These are phyloP conservation scores for Prunella fulvescens DNA, from an alignment of 2,113 vertebrate species.

Conservation along the genomic window DNA sequence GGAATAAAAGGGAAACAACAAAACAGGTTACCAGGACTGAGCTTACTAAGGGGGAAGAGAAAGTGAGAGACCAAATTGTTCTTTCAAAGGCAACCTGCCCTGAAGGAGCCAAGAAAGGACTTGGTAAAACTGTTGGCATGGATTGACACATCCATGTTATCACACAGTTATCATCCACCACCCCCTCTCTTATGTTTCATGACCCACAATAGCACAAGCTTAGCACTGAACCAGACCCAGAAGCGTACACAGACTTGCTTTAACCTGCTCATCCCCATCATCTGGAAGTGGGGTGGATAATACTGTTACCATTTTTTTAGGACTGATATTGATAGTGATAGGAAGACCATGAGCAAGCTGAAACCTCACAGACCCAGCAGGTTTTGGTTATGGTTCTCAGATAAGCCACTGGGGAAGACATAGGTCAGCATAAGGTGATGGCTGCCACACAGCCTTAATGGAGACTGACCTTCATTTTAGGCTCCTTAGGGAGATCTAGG, in stretches of 20 bases:
- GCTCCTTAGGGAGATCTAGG: not conserved
- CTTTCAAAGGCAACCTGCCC: not conserved
- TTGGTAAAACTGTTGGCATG: not conserved
- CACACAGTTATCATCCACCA: not conserved
- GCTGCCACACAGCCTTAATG: not conserved
- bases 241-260: rapidly evolving
- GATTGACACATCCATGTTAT: not conserved
- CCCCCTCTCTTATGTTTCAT: not conserved
- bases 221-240: not conserved
- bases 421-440: rapidly evolving
- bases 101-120: not conserved
- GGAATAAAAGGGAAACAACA: not conserved
- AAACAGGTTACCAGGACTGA: not conserved
- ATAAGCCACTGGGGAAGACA: rapidly evolving
- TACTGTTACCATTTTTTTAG: not conserved
- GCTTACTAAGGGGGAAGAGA: not conserved
- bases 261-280: not conserved
- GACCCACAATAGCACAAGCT: not conserved
- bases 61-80: not conserved
- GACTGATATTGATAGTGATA: not conserved
- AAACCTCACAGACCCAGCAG: not conserved
- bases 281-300: not conserved
- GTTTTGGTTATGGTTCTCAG: not conserved
- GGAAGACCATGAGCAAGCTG: not conserved
- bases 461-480: not conserved